phyloP scores from a whole-genome alignment of 2,797 vertebrate species.

The Pelodytes ibericus region DNA sequence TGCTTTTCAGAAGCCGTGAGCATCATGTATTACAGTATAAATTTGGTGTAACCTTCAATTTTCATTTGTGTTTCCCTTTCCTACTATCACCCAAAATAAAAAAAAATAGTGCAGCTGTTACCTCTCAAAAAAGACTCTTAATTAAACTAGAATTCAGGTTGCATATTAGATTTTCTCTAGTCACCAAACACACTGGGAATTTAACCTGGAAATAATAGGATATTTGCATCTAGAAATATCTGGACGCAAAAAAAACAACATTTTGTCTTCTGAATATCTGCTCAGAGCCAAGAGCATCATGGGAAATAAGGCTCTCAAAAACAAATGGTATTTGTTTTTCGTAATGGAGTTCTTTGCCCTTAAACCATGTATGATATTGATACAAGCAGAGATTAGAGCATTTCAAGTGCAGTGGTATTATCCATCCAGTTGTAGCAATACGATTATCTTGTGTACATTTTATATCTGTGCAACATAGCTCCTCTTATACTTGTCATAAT shows the following conservation, averaged over 20 bases:
- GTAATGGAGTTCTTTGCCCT: conserved; percentile 16
- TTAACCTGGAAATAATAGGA: neutral
- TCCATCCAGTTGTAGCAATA: too few species aligned
- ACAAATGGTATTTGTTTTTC: conserved; percentile 14
- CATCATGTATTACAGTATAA: neutral
- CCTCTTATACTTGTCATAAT: too few species aligned
- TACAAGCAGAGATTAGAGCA: neutral
- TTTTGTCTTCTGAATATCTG: neutral
- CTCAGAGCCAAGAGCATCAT: neutral
- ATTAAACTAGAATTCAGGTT: conserved; percentile 30
- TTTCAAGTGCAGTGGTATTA: conserved; percentile 3
- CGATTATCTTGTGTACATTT: too few species aligned
- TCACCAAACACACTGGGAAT: conserved; percentile 27
- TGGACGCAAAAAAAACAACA: conserved; percentile 15
- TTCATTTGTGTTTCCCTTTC: conserved; percentile 31
- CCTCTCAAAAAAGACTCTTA: conserved; percentile 24
- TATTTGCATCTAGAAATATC: conserved; percentile 27
- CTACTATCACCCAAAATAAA: conserved; percentile 35
- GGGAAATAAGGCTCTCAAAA: neutral
- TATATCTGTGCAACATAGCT: too few species aligned
- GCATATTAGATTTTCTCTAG: conserved; percentile 34
- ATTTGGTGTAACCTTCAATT: too few species aligned
- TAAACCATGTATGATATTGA: conserved; percentile 14
- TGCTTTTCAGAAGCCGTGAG: conserved; percentile 24
- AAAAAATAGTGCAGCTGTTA: conserved; percentile 43